A percentile compares a stretch with the other conserved stretches of the same genome.
These are phyloP conservation scores for Mormoops blainvillei DNA, from an alignment of 2,113 vertebrate genomes.

Conservation along the genomic window DNA sequence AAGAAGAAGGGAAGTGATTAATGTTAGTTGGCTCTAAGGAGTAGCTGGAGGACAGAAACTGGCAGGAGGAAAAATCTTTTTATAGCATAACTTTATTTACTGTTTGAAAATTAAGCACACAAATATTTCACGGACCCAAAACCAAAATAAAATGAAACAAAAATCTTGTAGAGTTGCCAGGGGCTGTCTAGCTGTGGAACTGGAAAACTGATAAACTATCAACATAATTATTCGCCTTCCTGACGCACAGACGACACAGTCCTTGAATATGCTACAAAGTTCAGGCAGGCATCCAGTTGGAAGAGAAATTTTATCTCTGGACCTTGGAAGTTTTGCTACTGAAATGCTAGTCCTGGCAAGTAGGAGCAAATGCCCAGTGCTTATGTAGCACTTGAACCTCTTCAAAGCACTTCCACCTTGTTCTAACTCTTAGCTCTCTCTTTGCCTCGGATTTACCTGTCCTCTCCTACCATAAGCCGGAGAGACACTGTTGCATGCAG, in stretches of 20 bases:
- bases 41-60: background rate
- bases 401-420: background rate
- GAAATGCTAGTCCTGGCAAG: background rate
- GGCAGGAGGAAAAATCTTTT: background rate
- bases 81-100: background rate
- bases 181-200: background rate
- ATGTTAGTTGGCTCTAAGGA: background rate
- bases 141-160: background rate
- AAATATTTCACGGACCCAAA: background rate
- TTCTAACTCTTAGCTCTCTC: background rate
- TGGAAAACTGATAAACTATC: background rate
- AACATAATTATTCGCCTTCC: background rate
- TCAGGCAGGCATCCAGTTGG: background rate
- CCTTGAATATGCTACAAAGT: background rate
- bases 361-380: background rate
- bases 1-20: background rate
- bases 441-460: background rate
- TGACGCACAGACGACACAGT: background rate
- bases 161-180: background rate
- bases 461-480: background rate
- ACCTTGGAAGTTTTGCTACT: background rate
- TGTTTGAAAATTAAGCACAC: background rate
- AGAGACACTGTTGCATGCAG: background rate
- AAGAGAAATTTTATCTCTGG: conserved; percentile 23
- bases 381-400: background rate